These are phyloP conservation scores for Gerris buenoi DNA, from an alignment of 1,140 invertebrate species.

Conservation along the genomic window DNA sequence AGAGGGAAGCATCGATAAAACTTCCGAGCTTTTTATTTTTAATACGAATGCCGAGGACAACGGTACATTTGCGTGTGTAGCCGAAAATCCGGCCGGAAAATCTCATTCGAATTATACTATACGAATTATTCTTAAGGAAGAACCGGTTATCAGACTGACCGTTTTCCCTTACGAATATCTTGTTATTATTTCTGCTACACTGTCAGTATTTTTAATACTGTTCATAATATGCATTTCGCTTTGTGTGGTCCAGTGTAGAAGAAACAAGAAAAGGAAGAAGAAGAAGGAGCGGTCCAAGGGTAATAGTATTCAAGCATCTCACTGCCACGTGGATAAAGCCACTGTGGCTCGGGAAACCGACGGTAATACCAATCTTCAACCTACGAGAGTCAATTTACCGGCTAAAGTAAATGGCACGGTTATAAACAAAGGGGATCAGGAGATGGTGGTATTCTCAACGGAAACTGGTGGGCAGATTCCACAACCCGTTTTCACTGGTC, in stretches of 20 bases:
- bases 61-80: constrained; percentile 63
- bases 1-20: constrained; percentile 49
- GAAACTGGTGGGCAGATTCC: constrained; percentile 24
- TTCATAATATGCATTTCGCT: constrained; percentile 15
- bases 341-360: constrained; percentile 15
- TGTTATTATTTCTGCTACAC: constrained; percentile 42
- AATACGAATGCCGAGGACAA: constrained; percentile 58
- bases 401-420: constrained; percentile 23
- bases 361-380: constrained; percentile 15
- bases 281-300: constrained; percentile 29
- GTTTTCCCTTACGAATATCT: constrained; percentile 50
- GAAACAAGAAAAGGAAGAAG: constrained; percentile 27
- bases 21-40: constrained; percentile 56
- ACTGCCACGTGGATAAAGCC: constrained; percentile 21
- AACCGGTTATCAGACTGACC: constrained; percentile 44
- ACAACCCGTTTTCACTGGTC: constrained; percentile 23
- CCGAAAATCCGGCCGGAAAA: constrained; percentile 64
- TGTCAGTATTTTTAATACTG: constrained; percentile 20
- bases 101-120: constrained; percentile 61
- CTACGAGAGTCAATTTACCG: constrained; percentile 6
- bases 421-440: constrained; percentile 27
- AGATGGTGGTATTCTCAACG: constrained; percentile 21
- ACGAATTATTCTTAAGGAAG: constrained; percentile 51
- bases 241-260: constrained; percentile 22
- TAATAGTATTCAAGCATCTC: constrained; percentile 25